A percentile compares a stretch with the other conserved stretches of the same genome.
Conservation (phyloP, 2,888 invertebrate species). For the Stegophylla sp. region DNA sequence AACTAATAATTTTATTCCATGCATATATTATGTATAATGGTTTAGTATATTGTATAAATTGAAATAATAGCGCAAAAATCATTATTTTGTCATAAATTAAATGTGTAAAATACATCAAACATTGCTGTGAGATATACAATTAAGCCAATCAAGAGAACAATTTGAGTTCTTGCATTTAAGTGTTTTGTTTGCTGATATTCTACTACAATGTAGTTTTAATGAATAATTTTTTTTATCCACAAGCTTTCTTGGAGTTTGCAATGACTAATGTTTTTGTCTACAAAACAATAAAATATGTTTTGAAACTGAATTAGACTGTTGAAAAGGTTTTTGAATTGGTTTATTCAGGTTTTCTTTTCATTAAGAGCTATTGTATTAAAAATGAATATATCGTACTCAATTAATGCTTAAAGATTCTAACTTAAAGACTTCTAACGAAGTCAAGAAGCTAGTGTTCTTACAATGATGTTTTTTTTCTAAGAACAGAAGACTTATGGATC, state of each 20-base stretch:
- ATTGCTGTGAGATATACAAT: neutral
- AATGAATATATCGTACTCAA: neutral
- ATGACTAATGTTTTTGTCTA: neutral
- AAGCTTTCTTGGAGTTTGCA: neutral
- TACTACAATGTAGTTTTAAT: neutral
- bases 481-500: too few relatives aligned
- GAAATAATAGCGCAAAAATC: too few relatives aligned
- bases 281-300: neutral
- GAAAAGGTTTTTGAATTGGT: neutral
- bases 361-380: conserved; percentile 5
- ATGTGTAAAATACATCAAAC: neutral
- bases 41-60: neutral
- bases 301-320: neutral
- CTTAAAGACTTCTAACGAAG: too few relatives aligned
- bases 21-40: neutral
- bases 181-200: neutral
- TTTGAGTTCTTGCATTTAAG: neutral
- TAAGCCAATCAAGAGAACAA: neutral
- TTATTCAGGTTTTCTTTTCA: neutral
- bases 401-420: too few relatives aligned
- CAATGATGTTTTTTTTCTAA: too few relatives aligned
- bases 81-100: neutral
- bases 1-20: neutral
- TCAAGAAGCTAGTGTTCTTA: too few relatives aligned
- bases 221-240: neutral